Base-by-base conservation (phyloP, 2,888 invertebrate species). In the Corbicula japonica region DNA sequence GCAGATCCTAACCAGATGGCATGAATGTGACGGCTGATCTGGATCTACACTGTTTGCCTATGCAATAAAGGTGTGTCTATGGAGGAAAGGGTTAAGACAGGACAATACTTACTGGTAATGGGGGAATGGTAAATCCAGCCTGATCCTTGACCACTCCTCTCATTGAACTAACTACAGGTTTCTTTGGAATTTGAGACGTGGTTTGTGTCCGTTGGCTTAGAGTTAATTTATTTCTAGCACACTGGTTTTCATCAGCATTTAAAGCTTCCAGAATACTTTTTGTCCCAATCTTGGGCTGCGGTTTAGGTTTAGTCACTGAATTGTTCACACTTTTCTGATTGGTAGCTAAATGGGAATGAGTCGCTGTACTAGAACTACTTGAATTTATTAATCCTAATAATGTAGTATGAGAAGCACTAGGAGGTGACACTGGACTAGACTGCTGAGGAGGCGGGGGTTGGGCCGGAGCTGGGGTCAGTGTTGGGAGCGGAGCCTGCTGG, bases 81-180 rank as follows among this genome's bases (percentile, higher is more conserved):
- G n/a, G n/a, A n/a, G n/a, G n/a, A n/a, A n/a, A n/a, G n/a, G n/a
- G n/a, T n/a, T 10, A n/a, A 28, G 34, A 34, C 18, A 21, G 35
- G 3, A 23, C n/a, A 41, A 26, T 5, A n/a, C 32, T 26, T 3
- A 44, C 12, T 72, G 75, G 61, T 75, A 88, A 87, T 70, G 65
- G 61, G n/a, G 88, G 88, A 15, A 89, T 86, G 26, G 72, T 86
- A 74, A 88, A 88, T 54, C 85, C 86, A 61, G 81, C 85, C 46
- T 80, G 80, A 56, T 87, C 88, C 66, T 82, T 83, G 28, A 70
- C 72, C 23, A 54, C 30, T 38, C n/a, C 18, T 48, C 8, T 23
- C 26, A 18, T 35, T 35, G 2, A 28, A 12, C 35, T 35, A 21
- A 35, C 30, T 28, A 23, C 1, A 15, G 54, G 23, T 30, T 30